These are phyloP conservation scores for Cataglyphis rosenhaueri DNA, from an alignment of 2,888 invertebrate genomes.

Conservation along the genomic window DNA sequence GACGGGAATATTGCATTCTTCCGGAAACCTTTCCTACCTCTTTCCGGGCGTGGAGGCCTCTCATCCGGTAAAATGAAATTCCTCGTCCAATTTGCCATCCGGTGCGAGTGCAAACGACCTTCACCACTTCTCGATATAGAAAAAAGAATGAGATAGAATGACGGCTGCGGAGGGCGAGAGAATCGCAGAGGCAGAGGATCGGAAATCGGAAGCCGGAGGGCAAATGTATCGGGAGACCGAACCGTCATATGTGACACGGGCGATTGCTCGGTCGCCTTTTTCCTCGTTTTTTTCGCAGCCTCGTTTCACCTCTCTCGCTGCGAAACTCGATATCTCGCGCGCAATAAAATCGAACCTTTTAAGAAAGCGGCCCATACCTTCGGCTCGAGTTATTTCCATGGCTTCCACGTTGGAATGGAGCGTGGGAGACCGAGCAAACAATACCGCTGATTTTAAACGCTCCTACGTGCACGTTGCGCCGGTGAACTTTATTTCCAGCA, in stretches of 20 bases:
- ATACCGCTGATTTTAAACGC: slow-evolving; percentile 57
- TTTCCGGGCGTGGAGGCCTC: slow-evolving; percentile 64
- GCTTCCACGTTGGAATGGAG: slow-evolving; percentile 42
- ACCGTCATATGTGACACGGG: slow-evolving; percentile 49
- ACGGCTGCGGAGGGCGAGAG: not conserved
- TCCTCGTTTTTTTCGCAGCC: slow-evolving; percentile 24
- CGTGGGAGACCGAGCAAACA: slow-evolving; percentile 58
- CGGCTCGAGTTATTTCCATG: slow-evolving; percentile 57
- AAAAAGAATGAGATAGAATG: slow-evolving; percentile 13
- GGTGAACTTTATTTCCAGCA: slow-evolving; percentile 56
- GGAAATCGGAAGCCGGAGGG: slow-evolving; percentile 46
- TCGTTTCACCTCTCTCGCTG: slow-evolving; percentile 34
- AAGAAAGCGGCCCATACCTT: slow-evolving; percentile 58
- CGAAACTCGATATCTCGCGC: slow-evolving; percentile 65
- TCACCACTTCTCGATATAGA: slow-evolving; percentile 46
- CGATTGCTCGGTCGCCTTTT: slow-evolving; percentile 31
- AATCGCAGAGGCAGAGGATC: slow-evolving; percentile 9
- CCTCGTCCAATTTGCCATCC: slow-evolving; percentile 76
- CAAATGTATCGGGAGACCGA: slow-evolving; percentile 49
- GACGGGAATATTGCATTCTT: slow-evolving; percentile 77
- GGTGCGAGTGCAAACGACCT: slow-evolving; percentile 63
- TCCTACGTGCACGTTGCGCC: slow-evolving; percentile 35
- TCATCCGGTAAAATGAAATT: slow-evolving; percentile 79
- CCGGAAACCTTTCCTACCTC: slow-evolving; percentile 70
- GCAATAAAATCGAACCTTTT: slow-evolving; percentile 66